Evolutionary conservation across 2,888 invertebrate species (phyloP), one percentile per base, ranked within the genome.

Genomic region (Drosophila meridiana): DNA sequence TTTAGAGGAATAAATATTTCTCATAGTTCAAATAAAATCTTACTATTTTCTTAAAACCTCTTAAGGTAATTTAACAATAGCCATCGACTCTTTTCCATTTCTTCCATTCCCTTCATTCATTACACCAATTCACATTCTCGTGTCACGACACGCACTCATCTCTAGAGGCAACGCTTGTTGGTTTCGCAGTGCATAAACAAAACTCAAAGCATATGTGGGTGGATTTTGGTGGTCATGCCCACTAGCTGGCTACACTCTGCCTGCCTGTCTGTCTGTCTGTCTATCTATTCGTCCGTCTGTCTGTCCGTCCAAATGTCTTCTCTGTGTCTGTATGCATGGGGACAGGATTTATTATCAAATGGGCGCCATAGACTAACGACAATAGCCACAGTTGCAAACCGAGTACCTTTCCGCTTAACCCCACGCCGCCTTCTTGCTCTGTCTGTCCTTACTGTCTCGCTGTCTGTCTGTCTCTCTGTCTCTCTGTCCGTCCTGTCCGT

Each of bases 331-430:
- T 62, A 43, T 68, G 13, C 45, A 61, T 67, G 73, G 80, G 80
- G 71, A 64, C 73, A 86, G 80, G 89, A 85, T 85, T 85, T 88
- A 88, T 88, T 86, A 86, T 83, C 81, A 88, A 85, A 85, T 86
- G 85, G 85, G 87, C 88, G 87, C 89, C 85, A 86, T 81, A 83
- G 83, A 86, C 85, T 81, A 83, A 86, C 83, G 82, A 88, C 81
- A 76, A 73, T 63, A 75, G 86, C 83, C 80, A 71, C 87, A 85
- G 62, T 77, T 62, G 55, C 78, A 68, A 68, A 50, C 76, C 64
- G 59, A 69, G 61, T 66, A 55, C 32, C 40, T 62, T 53, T 36
- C 62, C 55, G 47, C 26, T 11, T 30, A 30, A 20, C 30, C 42
- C 42, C 56, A 53, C 26, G 2, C 26, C 13, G 9, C 30, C 42